Conservation (phyloP, 2,797 vertebrate species). For the Cottoperca gobio region DNA sequence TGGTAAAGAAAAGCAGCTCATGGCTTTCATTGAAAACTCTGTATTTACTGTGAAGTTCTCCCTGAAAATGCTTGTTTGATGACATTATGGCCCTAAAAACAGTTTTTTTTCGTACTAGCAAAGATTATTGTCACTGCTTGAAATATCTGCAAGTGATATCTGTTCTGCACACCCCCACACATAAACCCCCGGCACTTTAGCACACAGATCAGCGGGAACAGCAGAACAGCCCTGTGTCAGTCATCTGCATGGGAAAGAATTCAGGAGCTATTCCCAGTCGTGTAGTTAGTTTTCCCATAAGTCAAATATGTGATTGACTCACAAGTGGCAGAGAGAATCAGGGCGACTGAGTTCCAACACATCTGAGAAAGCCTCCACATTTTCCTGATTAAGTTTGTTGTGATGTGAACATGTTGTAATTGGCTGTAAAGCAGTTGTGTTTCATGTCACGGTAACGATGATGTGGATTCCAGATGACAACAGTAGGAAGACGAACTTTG, state of each 20-base stretch:
- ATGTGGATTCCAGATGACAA: conserved; percentile 52
- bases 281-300: conserved; percentile 42
- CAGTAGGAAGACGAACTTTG: conserved; percentile 41
- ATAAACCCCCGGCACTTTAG: neutral
- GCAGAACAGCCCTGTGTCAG: neutral
- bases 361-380: neutral
- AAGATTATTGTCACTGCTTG: neutral
- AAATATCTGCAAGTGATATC: neutral
- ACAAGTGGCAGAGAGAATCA: neutral
- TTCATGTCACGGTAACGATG: conserved; percentile 14
- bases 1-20: neutral
- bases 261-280: conserved; percentile 54
- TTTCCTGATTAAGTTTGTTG: neutral
- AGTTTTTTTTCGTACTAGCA: neutral
- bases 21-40: neutral
- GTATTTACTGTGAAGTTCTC: neutral
- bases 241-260: conserved; percentile 68
- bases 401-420: neutral
- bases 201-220: neutral
- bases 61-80: neutral
- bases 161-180: neutral
- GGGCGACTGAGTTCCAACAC: conserved; percentile 9
- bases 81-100: neutral
- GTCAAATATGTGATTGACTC: conserved; percentile 35
- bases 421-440: neutral